Evolutionary conservation across 1,140 invertebrate species (phyloP).

Genomic region (Drosophila nigromelanica): DNA sequence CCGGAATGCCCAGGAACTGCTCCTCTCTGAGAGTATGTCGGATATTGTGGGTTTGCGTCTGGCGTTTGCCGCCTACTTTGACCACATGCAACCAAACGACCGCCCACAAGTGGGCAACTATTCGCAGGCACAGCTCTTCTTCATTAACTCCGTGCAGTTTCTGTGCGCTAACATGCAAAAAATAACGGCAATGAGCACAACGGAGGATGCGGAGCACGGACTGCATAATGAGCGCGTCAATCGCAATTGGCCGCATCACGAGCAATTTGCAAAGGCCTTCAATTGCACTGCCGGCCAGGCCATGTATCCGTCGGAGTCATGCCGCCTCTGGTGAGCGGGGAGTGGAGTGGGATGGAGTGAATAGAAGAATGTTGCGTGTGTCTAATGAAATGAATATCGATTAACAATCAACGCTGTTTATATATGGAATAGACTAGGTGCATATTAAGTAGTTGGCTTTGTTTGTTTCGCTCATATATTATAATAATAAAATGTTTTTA

Average conservation of each 20-base stretch:
- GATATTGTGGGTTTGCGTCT: constrained; percentile 62
- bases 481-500: neutral
- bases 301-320: constrained; percentile 44
- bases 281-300: constrained; percentile 43
- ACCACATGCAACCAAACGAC: neutral
- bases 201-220: constrained; percentile 48
- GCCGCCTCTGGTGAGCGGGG: constrained; percentile 45
- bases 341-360: too few species aligned
- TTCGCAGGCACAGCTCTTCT: constrained; percentile 54
- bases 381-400: constrained; percentile 25
- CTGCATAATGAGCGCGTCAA: constrained; percentile 58
- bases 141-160: constrained; percentile 66
- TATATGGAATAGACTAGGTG: neutral
- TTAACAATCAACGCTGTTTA: constrained; percentile 6
- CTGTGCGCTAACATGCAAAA: constrained; percentile 56
- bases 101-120: neutral
- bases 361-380: constrained; percentile 23
- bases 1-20: constrained; percentile 10
- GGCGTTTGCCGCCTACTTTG: constrained; percentile 49
- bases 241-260: constrained; percentile 63
- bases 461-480: neutral
- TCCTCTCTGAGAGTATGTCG: constrained; percentile 55
- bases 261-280: constrained; percentile 57
- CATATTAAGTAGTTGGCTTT: neutral
- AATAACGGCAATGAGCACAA: constrained; percentile 26